Conservation (phyloP, 2,888 invertebrate genomes). For the Galerucella pusilla region DNA sequence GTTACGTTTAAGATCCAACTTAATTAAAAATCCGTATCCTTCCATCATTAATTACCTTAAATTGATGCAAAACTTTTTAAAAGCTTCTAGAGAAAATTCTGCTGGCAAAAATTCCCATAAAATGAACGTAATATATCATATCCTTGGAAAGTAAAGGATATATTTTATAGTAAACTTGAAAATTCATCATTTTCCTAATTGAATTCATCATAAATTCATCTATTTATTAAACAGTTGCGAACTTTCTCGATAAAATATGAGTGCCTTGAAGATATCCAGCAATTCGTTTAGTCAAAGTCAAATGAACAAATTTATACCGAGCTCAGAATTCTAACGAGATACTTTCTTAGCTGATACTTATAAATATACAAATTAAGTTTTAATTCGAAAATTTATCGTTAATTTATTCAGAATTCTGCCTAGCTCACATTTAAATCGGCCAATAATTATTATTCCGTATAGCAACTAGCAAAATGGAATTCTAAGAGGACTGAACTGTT, state of each 20-base stretch:
- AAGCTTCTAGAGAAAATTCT: too few species aligned
- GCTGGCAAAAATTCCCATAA: background rate
- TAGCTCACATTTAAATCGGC: too few species aligned
- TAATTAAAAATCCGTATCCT: too few species aligned
- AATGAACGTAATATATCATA: background rate
- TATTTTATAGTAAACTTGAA: conserved; percentile 21
- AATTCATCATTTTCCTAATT: conserved; percentile 28
- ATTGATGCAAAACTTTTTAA: too few species aligned
- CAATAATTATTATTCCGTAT: too few species aligned
- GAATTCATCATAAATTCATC: conserved; percentile 28
- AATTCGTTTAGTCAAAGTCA: conserved; percentile 32
- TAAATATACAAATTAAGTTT: too few species aligned
- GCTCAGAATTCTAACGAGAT: conserved; percentile 42
- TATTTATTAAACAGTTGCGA: conserved; percentile 30
- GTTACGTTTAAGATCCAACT: too few species aligned
- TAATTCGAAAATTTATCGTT: too few species aligned
- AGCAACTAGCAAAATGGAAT: too few species aligned
- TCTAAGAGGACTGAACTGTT: too few species aligned
- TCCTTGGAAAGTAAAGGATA: conserved; percentile 5
- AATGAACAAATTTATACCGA: conserved; percentile 32
- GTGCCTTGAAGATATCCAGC: conserved; percentile 21
- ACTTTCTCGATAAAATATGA: conserved; percentile 26
- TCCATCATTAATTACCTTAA: too few species aligned
- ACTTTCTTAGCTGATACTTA: background rate
- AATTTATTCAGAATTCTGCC: too few species aligned